These are phyloP conservation scores for Brienomyrus longianalis DNA, from an alignment of 2,113 vertebrate species.

Conservation along the genomic window DNA sequence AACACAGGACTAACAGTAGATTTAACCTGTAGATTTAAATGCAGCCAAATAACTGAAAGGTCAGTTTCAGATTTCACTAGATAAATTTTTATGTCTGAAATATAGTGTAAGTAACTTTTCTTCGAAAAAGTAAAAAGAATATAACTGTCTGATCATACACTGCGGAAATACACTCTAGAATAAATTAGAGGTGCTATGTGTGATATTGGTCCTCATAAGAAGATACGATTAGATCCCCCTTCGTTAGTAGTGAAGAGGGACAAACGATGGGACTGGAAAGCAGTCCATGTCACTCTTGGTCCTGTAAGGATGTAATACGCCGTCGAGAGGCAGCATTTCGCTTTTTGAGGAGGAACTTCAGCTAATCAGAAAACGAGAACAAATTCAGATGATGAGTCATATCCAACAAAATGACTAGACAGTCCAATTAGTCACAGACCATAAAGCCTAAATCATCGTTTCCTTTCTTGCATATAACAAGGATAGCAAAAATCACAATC, in stretches of 20 bases:
- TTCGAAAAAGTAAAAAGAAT: constrained; percentile 14
- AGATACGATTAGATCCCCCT: constrained; percentile 43
- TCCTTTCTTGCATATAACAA: neutral
- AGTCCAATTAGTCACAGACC: neutral
- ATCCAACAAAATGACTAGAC: neutral
- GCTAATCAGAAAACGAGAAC: constrained; percentile 45
- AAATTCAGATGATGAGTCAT: neutral
- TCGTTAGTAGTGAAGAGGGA: constrained; percentile 29
- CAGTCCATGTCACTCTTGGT: constrained; percentile 62
- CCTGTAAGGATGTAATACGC: constrained; percentile 67
- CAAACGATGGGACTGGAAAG: constrained; percentile 52
- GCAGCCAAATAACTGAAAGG: neutral
- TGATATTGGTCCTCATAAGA: constrained; percentile 28
- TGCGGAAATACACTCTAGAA: constrained; percentile 11
- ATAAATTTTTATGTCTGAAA: too few species aligned
- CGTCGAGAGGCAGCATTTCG: constrained; percentile 63
- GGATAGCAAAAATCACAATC: neutral
- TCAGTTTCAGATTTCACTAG: neutral
- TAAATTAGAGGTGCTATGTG: constrained; percentile 25
- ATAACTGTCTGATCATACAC: neutral
- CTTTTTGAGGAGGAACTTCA: constrained; percentile 78
- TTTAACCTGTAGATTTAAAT: neutral
- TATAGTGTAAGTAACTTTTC: neutral
- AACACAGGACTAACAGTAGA: neutral
- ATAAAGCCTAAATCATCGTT: neutral